Evolutionary conservation across 2,113 vertebrate genomes (phyloP), one percentile per base, ranked within the genome.

Genomic region (Cyanoderma ruficeps): DNA sequence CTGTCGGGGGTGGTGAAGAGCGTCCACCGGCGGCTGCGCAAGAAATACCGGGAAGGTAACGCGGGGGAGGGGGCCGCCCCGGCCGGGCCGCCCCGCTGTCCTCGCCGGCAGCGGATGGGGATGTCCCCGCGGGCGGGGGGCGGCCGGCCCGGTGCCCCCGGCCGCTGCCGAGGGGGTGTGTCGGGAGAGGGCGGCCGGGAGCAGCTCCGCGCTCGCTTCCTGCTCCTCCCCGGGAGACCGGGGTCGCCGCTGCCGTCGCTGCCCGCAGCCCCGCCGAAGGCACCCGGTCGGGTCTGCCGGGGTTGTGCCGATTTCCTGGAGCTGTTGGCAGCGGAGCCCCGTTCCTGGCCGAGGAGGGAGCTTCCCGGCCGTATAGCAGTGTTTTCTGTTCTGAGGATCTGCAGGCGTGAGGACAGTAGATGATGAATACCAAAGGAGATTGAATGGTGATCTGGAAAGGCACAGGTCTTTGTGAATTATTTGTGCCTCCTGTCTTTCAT

Each of bases 91-190:
- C 37, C 37, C 37, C 37, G 8, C 37, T 37, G 37, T 10, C 37
- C 37, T 37, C 37, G 37, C 37, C 37, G 37, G 37, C 37, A 37
- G 37, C 30, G 53, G 42, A 21, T 33, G 46, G 31, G n/a, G 24
- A 25, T 63, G 30, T 44, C 33, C 35, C 33, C 71, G 5, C 41
- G 33, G 65, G 59, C 12, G 23, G 14, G 39, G 52, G 8, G n/a
- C 18, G 19, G 23, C 18, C 13, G 50, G 61, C 27, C 30, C 42
- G 23, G 42, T 8, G 17, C 6, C 30, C 22, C 13, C 31, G 15
- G 61, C 21, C 41, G 44, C 83, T 87, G 65, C 75, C 33, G 65
- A 44, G 88, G 82, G 91, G 94, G 94, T 64, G 83, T 89, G 90
- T 67, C 57, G 35, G 33, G 21, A 25, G 7, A 20, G 22, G 61